These are phyloP conservation scores for Ypsolopha scabrella DNA, from an alignment of 2,888 invertebrate genomes.

Conservation along the genomic window DNA sequence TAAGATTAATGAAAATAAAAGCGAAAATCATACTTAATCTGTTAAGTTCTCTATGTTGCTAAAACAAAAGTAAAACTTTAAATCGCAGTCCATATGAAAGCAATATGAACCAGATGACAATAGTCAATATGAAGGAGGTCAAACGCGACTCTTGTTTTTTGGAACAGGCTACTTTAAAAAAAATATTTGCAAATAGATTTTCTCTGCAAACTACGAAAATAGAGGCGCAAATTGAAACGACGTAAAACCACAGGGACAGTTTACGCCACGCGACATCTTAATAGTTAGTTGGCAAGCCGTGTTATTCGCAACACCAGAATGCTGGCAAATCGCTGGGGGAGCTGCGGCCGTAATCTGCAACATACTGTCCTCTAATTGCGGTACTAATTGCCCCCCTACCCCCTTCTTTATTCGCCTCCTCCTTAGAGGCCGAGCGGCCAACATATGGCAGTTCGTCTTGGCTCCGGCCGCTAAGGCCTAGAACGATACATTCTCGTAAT, in stretches of 20 bases:
- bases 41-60: too few species aligned
- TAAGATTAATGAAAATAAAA: too few species aligned
- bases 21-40: too few species aligned
- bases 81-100: not conserved
- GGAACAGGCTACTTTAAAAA: not conserved
- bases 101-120: too few species aligned
- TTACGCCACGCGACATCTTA: conserved; percentile 38
- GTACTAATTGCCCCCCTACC: conserved; percentile 53
- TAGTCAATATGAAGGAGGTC: not conserved
- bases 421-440: conserved; percentile 16
- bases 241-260: conserved; percentile 17
- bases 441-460: conserved; percentile 31
- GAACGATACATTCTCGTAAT: conserved; percentile 25
- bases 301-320: conserved; percentile 47
- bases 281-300: conserved; percentile 62
- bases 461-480: conserved; percentile 14
- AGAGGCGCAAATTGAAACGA: conserved; percentile 8
- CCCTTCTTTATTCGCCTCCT: conserved; percentile 38
- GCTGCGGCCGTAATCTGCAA: conserved; percentile 58
- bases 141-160: too few species aligned
- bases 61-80: not conserved
- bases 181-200: not conserved
- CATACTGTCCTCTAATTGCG: conserved; percentile 69
- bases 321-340: conserved; percentile 39
- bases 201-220: not conserved